phyloP scores from a whole-genome alignment of 2,113 vertebrate genomes.

The Engystomops pustulosus region DNA sequence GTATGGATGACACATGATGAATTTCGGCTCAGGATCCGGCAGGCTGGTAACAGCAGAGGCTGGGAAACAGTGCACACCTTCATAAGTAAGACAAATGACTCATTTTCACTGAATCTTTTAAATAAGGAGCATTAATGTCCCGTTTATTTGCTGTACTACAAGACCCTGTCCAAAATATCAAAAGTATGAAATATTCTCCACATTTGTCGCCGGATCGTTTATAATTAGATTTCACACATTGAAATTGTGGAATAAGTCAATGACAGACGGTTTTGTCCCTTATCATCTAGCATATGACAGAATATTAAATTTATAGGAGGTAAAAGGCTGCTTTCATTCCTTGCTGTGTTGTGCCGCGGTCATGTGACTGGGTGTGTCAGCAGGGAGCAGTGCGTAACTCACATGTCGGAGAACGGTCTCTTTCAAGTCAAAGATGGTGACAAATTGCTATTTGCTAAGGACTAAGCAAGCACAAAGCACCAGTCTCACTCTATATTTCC shows the following conservation, averaged over 20 bases:
- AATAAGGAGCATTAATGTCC: slow-evolving; percentile 73
- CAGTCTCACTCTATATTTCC: slow-evolving; percentile 61
- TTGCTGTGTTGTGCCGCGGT: slow-evolving; percentile 66
- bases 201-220: background rate
- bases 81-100: slow-evolving; percentile 77
- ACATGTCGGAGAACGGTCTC: slow-evolving; percentile 68
- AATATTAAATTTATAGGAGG: background rate
- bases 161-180: slow-evolving; percentile 69
- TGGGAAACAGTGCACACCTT: slow-evolving; percentile 70
- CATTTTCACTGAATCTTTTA: slow-evolving; percentile 71
- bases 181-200: slow-evolving; percentile 10
- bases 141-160: slow-evolving; percentile 74
- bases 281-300: background rate
- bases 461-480: slow-evolving; percentile 74
- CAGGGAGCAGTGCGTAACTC: slow-evolving; percentile 71
- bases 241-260: background rate
- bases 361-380: slow-evolving; percentile 64
- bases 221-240: slow-evolving; percentile 24
- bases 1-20: slow-evolving; percentile 58
- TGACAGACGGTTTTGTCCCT: background rate
- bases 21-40: slow-evolving; percentile 67
- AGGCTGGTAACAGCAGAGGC: slow-evolving; percentile 70
- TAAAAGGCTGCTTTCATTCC: slow-evolving; percentile 50
- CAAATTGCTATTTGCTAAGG: slow-evolving; percentile 73
- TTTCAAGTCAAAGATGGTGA: slow-evolving; percentile 71